Percentiles rank a stretch among this genome's conserved stretches.
These are phyloP conservation scores for Tor tambroides DNA, from an alignment of 2,113 vertebrate species.

Conservation along the genomic window DNA sequence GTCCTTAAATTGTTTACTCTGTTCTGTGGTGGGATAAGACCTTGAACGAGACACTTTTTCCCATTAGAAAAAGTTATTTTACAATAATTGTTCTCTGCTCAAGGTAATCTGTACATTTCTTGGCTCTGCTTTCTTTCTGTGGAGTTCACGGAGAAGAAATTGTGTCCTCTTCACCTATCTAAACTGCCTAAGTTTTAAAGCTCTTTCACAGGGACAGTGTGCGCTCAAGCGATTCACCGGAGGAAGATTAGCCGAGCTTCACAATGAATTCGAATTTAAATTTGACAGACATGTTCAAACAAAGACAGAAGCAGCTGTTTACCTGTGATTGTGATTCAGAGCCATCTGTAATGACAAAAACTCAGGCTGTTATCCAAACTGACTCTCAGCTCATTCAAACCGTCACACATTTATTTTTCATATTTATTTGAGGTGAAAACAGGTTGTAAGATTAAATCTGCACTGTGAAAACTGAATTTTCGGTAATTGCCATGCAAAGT, in stretches of 20 bases:
- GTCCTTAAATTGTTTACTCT: neutral
- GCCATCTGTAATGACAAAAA: conserved; percentile 49
- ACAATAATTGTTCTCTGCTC: conserved; percentile 3
- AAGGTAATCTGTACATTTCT: conserved; percentile 13
- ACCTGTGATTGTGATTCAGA: conserved; percentile 48
- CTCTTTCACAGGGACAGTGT: conserved; percentile 47
- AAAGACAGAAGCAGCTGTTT: conserved; percentile 49
- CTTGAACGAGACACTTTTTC: neutral
- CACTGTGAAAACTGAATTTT: neutral
- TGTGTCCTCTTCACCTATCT: conserved; percentile 31
- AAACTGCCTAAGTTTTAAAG: conserved; percentile 40
- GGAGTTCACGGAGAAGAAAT: conserved; percentile 44
- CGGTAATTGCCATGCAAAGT: neutral
- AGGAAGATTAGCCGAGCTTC: conserved; percentile 51
- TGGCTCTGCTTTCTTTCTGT: conserved; percentile 2
- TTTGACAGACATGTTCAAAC: conserved; percentile 56
- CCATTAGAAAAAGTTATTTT: neutral
- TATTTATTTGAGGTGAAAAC: neutral
- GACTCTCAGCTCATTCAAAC: conserved; percentile 35
- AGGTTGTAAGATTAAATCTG: neutral
- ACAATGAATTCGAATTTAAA: conserved; percentile 57
- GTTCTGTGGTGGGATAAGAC: neutral
- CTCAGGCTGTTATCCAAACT: conserved; percentile 49
- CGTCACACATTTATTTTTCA: neutral
- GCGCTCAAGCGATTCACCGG: conserved; percentile 30